Base-by-base conservation (phyloP, 2,888 invertebrate species). In the Brachypalpus laphriformis region DNA sequence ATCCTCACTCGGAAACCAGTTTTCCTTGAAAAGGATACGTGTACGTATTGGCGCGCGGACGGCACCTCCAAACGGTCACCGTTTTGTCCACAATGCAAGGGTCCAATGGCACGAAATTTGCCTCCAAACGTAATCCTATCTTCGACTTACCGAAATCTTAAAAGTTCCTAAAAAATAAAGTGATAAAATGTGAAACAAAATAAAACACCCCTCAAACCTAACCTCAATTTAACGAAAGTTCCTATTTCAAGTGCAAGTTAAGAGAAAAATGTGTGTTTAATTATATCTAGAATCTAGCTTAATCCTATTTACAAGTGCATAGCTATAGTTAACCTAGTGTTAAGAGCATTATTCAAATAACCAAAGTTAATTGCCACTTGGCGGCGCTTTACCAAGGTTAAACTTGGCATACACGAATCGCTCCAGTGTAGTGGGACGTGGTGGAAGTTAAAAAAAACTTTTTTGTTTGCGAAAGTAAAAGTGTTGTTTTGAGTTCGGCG, bases 191-290 rank as follows among this genome's bases (percentile, higher is more conserved):
- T 68, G 76, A 75, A 78, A 40, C 34, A 80, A 42, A 61, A 56
- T 37, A 45, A 77, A 59, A 65, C 16, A 37, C 34, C 70, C 86
- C 72, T 56, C 74, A 85, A 86, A 71, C 72, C 37, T 78, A 87
- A 82, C 86, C 87, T 80, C 87, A 88, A 81, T 87, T 87, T 87
- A 89, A 87, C 87, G 86, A 88, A 89, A 88, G 87, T 89, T 89
- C 80, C 86, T 87, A 87, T 87, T 72, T 85, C 82, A 86, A 86
- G 86, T 86, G 86, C 86, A 86, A 81, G 76, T 86, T 66, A 42
- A 28, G 70, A 65, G 59, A 65, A 57, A 40, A 25, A 47, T 45
- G 5, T 25, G 25, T 63, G 47, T 40, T 40, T 49, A 14, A 51
- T 70, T 25, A 54, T 47, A 68, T 72, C 31, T 37, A 56, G 9